These are phyloP conservation scores for Triops longicaudatus DNA, from an alignment of 1,140 invertebrate species.

Conservation along the genomic window DNA sequence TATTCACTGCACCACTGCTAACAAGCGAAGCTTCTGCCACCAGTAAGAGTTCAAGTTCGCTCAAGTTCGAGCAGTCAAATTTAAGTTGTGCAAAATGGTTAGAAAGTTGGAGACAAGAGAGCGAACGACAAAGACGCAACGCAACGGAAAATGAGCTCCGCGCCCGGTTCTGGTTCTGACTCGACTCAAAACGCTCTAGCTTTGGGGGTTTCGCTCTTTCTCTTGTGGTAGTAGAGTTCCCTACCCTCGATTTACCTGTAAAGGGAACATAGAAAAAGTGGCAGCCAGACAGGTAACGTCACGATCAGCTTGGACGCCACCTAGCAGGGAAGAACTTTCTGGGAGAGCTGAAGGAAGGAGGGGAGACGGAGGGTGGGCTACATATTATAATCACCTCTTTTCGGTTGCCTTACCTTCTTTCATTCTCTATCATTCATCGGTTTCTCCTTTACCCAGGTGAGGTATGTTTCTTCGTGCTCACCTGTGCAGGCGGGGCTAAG, in stretches of 20 bases:
- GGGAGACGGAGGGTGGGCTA: neutral
- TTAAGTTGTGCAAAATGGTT: neutral
- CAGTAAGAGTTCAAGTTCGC: too few species aligned
- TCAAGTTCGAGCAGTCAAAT: too few species aligned
- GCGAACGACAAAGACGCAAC: neutral
- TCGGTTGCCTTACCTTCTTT: too few species aligned
- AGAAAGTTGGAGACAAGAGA: neutral
- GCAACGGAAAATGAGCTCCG: slow-evolving; percentile 1
- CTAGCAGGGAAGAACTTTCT: neutral
- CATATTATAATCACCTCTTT: too few species aligned
- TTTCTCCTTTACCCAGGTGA: too few species aligned
- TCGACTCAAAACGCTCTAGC: neutral
- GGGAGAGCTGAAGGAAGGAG: neutral
- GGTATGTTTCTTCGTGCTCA: too few species aligned
- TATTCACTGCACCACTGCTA: too few species aligned
- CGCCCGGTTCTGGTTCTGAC: neutral
- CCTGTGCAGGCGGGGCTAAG: too few species aligned
- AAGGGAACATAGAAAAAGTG: neutral
- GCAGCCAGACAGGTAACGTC: neutral
- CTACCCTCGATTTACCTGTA: neutral
- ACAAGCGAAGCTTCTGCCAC: too few species aligned
- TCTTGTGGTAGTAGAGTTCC: too few species aligned
- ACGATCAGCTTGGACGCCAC: neutral
- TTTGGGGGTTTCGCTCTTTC: neutral
- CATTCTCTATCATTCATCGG: too few species aligned